These are phyloP conservation scores for Drosophila multiciliata DNA, from an alignment of 2,888 invertebrate species.

Conservation along the genomic window DNA sequence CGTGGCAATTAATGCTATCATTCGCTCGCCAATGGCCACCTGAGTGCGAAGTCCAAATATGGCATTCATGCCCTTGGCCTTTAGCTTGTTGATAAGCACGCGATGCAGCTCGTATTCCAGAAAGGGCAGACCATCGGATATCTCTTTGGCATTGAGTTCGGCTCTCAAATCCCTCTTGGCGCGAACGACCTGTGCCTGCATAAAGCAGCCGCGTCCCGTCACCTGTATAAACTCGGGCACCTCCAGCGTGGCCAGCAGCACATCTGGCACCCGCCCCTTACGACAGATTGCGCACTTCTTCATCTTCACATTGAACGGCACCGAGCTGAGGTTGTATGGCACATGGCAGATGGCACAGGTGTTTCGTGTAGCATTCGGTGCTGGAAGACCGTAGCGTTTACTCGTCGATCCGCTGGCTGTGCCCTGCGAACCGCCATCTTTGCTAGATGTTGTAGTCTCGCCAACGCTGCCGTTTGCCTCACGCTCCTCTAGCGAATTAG, in stretches of 20 bases:
- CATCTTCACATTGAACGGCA: constrained; percentile 91
- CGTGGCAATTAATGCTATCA: constrained; percentile 94
- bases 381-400: constrained; percentile 63
- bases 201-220: constrained; percentile 88
- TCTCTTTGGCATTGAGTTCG: constrained; percentile 95
- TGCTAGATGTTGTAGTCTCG: constrained; percentile 52
- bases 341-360: constrained; percentile 89
- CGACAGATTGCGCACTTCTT: constrained; percentile 90
- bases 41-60: constrained; percentile 94
- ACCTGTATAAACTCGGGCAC: constrained; percentile 91
- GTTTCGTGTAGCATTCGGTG: constrained; percentile 60
- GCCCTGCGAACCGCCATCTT: constrained; percentile 74
- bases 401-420: constrained; percentile 50
- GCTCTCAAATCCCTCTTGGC: constrained; percentile 91
- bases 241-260: constrained; percentile 95
- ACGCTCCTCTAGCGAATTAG: constrained; percentile 86
- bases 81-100: constrained; percentile 94
- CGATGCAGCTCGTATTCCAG: constrained; percentile 98
- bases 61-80: constrained; percentile 97
- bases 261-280: constrained; percentile 94
- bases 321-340: constrained; percentile 91
- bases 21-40: constrained; percentile 93
- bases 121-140: constrained; percentile 97
- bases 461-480: constrained; percentile 81
- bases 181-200: constrained; percentile 91